Base-by-base conservation (phyloP, 2,797 vertebrate species). In the Bovichtus diacanthus region DNA sequence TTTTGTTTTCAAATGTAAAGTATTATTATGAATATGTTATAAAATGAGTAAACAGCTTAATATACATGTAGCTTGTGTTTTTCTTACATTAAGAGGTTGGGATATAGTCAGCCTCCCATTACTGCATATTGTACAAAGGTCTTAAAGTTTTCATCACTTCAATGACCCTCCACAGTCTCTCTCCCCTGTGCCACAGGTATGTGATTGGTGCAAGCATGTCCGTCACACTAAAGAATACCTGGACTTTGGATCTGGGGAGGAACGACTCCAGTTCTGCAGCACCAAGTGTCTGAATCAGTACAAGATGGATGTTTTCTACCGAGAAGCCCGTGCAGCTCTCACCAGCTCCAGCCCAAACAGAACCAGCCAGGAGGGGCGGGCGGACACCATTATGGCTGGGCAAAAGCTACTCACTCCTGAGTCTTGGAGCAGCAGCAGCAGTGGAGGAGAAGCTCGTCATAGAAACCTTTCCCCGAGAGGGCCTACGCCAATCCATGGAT, bases 271-370 rank as follows among this genome's bases (percentile, higher is more conserved):
- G 95, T 99, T 99, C 94, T 99, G 98, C 96, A 99, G 97, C 93
- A 97, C 97, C 88, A 99, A 99, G 94, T 99, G 98, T 94, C 96
- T 99, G 89, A 99, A 99, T 95, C 98, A 99, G 94, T 99, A 99
- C 94, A 99, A 99, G 96, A 99, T 99, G 98, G 98, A 99, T 91
- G 98, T 99, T 91, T 99, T 99, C 95, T 99, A 99, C 95, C 94
- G 97, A 95, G 98, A 99, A 91, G 97, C 98, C 69, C 97, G 97
- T 76, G 97, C 98, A 74, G 97, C 97, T 76, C 98, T 99, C 86
- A 97, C 96, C 90, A 96, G 95, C 92, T 96, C 97, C 88, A 96
- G 96, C 90, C 95, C 97, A 51, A 95, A 96, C 89, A 95, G 97
- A 92, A 88, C 94, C 88, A 95, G 95, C 82, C 94, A 96, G 47